Percentiles rank a stretch among this genome's conserved stretches.
Evolutionary conservation across 2,888 invertebrate species (phyloP).

Genomic region (Sturmia bella): DNA sequence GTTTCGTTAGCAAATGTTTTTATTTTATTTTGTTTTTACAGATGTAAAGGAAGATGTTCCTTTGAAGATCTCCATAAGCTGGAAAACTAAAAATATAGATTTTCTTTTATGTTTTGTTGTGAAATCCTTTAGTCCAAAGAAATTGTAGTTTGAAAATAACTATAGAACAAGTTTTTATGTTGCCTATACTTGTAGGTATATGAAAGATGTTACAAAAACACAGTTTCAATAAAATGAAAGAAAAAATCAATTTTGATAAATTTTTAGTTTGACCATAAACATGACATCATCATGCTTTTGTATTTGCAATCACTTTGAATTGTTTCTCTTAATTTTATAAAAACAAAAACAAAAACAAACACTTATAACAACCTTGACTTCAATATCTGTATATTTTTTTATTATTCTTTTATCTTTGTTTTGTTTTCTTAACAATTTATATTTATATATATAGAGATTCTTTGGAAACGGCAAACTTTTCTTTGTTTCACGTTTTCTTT

Average conservation of each 20-base stretch:
- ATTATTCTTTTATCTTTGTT: background rate
- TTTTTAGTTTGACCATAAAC: conserved; percentile 4
- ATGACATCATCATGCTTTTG: conserved; percentile 67
- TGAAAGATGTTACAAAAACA: background rate
- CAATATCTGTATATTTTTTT: conserved; percentile 12
- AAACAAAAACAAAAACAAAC: conserved; percentile 22
- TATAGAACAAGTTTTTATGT: too few relatives aligned
- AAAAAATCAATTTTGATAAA: background rate
- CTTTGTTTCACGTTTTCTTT: background rate
- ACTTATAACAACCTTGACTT: conserved; percentile 53
- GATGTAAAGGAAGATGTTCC: background rate
- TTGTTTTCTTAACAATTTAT: background rate
- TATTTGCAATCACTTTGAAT: background rate
- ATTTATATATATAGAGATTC: background rate
- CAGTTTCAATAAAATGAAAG: background rate
- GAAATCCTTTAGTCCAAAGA: background rate
- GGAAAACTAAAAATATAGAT: conserved; percentile 12
- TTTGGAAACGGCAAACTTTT: background rate
- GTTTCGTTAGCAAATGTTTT: conserved; percentile 34
- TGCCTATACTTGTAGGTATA: background rate
- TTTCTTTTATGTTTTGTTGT: conserved; percentile 34
- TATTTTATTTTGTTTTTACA: conserved; percentile 13
- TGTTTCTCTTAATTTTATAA: background rate
- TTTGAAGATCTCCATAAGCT: conserved; percentile 2
- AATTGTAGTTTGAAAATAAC: background rate